Conservation (phyloP, 2,888 invertebrate genomes). For the Cartodere bifasciata region DNA sequence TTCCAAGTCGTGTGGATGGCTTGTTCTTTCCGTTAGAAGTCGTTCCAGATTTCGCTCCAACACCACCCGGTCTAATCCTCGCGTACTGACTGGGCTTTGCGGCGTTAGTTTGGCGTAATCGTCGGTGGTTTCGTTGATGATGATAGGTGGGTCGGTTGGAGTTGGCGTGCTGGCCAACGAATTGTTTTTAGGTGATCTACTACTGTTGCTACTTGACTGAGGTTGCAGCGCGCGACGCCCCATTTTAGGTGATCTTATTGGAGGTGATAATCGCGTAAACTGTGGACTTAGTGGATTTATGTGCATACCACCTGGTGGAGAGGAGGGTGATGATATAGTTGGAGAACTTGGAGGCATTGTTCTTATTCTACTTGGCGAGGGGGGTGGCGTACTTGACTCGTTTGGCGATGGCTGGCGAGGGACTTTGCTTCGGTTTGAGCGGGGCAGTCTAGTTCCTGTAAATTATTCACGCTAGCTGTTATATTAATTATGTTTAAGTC, state of each 20-base stretch:
- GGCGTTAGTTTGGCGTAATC: slow-evolving; percentile 20
- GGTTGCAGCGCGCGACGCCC: slow-evolving; percentile 39
- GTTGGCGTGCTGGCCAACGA: slow-evolving; percentile 36
- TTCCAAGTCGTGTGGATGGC: slow-evolving; percentile 31
- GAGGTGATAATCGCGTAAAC: slow-evolving; percentile 30
- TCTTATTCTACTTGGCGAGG: slow-evolving; percentile 38
- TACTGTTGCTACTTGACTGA: too few relatives aligned
- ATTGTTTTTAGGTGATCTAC: slow-evolving; percentile 34
- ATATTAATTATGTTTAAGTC: too few relatives aligned
- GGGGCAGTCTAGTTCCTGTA: slow-evolving; percentile 40
- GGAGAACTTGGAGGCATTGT: slow-evolving; percentile 39
- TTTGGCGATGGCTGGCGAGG: slow-evolving; percentile 42
- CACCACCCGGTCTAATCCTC: slow-evolving; percentile 52
- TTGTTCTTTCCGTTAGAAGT: slow-evolving; percentile 39
- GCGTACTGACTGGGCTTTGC: slow-evolving; percentile 29
- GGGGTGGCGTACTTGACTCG: slow-evolving; percentile 37
- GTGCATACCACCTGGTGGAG: slow-evolving; percentile 24
- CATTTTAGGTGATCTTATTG: slow-evolving; percentile 46
- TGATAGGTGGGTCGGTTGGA: slow-evolving; percentile 25
- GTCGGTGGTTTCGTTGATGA: slow-evolving; percentile 15
- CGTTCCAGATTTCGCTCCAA: slow-evolving; percentile 56
- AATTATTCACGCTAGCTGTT: too few relatives aligned
- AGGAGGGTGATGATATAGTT: slow-evolving; percentile 46
- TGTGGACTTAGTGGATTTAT: slow-evolving; percentile 14
- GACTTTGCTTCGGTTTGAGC: slow-evolving; percentile 35